Evolutionary conservation across 2,888 invertebrate genomes (phyloP).

Genomic region (Endotricha flammealis): DNA sequence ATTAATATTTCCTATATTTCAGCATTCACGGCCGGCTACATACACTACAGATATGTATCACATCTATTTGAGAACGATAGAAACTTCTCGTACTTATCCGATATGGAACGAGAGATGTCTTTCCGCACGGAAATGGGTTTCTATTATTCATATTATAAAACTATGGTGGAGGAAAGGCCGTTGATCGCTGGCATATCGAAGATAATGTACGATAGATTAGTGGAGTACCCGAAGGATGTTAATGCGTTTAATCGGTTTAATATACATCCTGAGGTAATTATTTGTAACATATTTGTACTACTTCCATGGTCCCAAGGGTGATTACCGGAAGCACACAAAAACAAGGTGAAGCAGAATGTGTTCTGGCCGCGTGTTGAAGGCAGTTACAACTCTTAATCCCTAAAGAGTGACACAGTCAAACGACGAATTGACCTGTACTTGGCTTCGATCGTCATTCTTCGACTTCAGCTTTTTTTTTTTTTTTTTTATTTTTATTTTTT

Average conservation of each 20-base stretch:
- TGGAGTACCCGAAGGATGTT: conserved; percentile 89
- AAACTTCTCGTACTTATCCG: conserved; percentile 90
- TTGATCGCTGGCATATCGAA: conserved; percentile 80
- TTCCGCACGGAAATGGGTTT: conserved; percentile 93
- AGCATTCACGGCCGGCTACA: conserved; percentile 79
- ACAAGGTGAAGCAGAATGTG: too few species aligned
- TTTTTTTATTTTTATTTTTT: too few species aligned
- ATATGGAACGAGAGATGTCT: conserved; percentile 90
- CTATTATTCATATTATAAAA: conserved; percentile 93
- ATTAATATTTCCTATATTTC: too few species aligned
- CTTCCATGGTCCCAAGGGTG: too few species aligned
- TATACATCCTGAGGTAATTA: conserved; percentile 87
- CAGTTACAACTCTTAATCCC: too few species aligned
- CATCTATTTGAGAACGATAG: conserved; percentile 89
- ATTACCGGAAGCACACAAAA: too few species aligned
- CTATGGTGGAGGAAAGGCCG: conserved; percentile 82
- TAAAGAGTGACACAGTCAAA: too few species aligned
- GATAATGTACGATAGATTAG: conserved; percentile 84
- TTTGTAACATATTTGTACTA: too few species aligned
- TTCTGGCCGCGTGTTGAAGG: too few species aligned
- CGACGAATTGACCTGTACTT: too few species aligned
- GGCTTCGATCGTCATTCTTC: too few species aligned
- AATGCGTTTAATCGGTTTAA: conserved; percentile 91
- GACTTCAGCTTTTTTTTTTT: too few species aligned
- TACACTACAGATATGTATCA: conserved; percentile 83